Percentiles rank a stretch among this genome's conserved stretches.
These are phyloP conservation scores for Neogobius melanostomus DNA, from an alignment of 2,113 vertebrate species.

Conservation along the genomic window DNA sequence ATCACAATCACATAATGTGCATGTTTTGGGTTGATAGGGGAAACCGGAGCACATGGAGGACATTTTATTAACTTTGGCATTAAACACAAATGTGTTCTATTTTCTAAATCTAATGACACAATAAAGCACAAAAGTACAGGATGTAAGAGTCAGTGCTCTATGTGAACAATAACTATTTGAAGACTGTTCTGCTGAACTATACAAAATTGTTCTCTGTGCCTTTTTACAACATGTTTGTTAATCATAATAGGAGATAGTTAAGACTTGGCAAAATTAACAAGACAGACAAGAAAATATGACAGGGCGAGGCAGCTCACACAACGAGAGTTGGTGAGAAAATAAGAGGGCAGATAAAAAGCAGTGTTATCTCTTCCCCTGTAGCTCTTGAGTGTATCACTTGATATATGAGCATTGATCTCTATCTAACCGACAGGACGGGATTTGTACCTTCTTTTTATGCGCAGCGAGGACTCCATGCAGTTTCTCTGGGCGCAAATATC, in stretches of 20 bases:
- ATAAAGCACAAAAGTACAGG: too few relatives aligned
- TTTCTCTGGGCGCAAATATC: conserved; percentile 79
- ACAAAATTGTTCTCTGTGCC: not conserved
- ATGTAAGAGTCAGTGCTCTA: not conserved
- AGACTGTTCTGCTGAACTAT: not conserved
- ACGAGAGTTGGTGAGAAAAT: conserved; percentile 56
- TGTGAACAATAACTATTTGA: not conserved
- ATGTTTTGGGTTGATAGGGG: too few relatives aligned
- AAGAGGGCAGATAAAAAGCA: conserved; percentile 63
- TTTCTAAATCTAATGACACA: too few relatives aligned
- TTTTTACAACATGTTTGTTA: conserved; percentile 17
- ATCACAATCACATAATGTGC: too few relatives aligned
- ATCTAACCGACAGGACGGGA: conserved; percentile 45
- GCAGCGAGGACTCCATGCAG: conserved; percentile 76
- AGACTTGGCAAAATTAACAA: conserved; percentile 31
- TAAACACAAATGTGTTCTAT: too few relatives aligned
- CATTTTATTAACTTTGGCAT: too few relatives aligned
- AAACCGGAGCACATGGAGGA: too few relatives aligned
- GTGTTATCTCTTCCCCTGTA: conserved; percentile 49
- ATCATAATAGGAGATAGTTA: not conserved
- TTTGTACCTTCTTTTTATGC: conserved; percentile 78
- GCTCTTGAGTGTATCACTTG: conserved; percentile 43
- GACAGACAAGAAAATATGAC: conserved; percentile 48
- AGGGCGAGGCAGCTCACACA: conserved; percentile 44
- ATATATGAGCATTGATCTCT: conserved; percentile 61